Percentiles rank a stretch among this genome's conserved stretches.
Evolutionary conservation across 1,140 invertebrate genomes (phyloP).

Genomic region (Coenobita brevimanus): DNA sequence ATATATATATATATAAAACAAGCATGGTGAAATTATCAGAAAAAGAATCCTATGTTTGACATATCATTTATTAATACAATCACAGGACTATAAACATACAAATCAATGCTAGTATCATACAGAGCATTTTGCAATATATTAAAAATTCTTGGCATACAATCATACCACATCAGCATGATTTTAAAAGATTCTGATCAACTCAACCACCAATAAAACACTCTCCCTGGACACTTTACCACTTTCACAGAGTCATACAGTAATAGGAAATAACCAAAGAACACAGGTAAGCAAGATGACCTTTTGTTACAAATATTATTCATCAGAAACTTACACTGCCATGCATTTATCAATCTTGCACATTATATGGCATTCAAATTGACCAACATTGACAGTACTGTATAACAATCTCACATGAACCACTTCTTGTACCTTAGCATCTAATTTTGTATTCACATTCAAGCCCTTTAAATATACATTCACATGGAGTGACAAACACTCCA

Average conservation of each 20-base stretch:
- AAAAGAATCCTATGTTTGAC: conserved; percentile 7
- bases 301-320: background rate
- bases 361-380: background rate
- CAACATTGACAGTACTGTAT: too few relatives aligned
- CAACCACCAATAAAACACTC: conserved; percentile 11
- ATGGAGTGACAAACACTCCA: background rate
- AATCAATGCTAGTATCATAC: conserved; percentile 57
- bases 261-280: background rate
- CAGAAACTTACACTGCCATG: background rate
- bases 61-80: conserved; percentile 58
- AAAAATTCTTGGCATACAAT: conserved; percentile 58
- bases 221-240: background rate
- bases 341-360: background rate
- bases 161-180: conserved; percentile 49
- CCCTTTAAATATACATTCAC: background rate
- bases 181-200: background rate
- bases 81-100: conserved; percentile 65
- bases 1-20: too few relatives aligned
- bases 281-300: conserved; percentile 1
- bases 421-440: background rate
- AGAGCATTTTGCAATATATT: conserved; percentile 52
- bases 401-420: background rate
- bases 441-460: background rate
- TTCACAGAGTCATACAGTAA: background rate
- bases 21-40: too few relatives aligned